Percentiles rank a stretch among this genome's conserved stretches.
Conservation (phyloP, 2,888 invertebrate genomes). For the Drosophila limbata region DNA sequence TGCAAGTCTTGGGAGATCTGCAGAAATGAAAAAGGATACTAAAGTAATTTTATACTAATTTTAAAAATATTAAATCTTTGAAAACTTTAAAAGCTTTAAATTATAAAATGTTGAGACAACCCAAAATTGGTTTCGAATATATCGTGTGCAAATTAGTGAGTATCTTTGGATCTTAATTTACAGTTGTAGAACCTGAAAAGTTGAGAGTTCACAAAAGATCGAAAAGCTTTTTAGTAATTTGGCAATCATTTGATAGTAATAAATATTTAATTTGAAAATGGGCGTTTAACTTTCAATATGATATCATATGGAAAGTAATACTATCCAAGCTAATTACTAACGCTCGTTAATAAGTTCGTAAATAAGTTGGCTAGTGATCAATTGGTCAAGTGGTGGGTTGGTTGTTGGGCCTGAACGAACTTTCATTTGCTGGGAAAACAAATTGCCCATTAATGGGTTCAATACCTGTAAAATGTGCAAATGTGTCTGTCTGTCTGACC, state of each 20-base stretch:
- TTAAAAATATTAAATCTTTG: no score
- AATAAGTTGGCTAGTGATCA: conserved; percentile 6
- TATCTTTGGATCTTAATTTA: no score
- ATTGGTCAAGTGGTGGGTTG: conserved; percentile 12
- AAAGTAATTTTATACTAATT: no score
- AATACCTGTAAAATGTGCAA: conserved; percentile 76
- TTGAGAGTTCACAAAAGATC: no score
- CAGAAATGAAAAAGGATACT: not conserved
- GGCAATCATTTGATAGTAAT: not conserved
- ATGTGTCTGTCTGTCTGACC: conserved; percentile 27
- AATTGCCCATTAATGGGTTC: conserved; percentile 73
- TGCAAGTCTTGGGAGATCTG: not conserved
- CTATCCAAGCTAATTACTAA: conserved; percentile 6
- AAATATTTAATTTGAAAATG: not conserved
- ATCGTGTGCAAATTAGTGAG: no score
- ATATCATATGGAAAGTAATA: conserved; percentile 16
- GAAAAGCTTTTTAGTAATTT: no score
- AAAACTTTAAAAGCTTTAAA: no score
- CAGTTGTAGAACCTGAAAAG: no score
- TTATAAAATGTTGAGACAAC: no score
- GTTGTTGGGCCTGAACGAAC: conserved; percentile 2
- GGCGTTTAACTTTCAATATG: not conserved
- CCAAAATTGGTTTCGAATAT: no score
- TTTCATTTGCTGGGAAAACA: conserved; percentile 42
- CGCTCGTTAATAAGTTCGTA: conserved; percentile 7